These are phyloP conservation scores for Glossosoma conforme DNA, from an alignment of 1,140 invertebrate genomes.

Conservation along the genomic window DNA sequence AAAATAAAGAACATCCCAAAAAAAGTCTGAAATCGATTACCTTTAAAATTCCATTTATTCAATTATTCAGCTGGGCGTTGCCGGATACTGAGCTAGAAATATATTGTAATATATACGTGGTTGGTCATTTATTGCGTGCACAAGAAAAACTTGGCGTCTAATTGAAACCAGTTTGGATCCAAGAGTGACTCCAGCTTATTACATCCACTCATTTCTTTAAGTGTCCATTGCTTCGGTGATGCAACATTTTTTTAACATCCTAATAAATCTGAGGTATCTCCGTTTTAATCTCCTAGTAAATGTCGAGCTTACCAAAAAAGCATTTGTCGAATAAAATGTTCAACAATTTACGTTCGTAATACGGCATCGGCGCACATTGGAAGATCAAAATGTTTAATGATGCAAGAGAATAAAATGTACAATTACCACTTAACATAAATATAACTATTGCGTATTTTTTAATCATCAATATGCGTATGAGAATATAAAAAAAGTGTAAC, in stretches of 20 bases:
- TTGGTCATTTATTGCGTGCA: slow-evolving; percentile 16
- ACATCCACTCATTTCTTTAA: slow-evolving; percentile 26
- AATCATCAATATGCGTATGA: too few species aligned
- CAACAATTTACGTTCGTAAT: slow-evolving; percentile 27
- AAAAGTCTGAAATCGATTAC: too few species aligned
- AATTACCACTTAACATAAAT: too few species aligned
- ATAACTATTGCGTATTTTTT: too few species aligned
- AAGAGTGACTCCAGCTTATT: slow-evolving; percentile 28
- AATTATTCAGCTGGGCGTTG: too few species aligned
- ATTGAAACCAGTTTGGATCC: slow-evolving; percentile 30
- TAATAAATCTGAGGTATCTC: slow-evolving; percentile 31
- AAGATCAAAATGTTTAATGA: too few species aligned
- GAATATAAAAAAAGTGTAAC: too few species aligned
- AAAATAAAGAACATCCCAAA: too few species aligned
- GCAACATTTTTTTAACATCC: slow-evolving; percentile 26
- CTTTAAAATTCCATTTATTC: too few species aligned
- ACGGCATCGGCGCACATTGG: slow-evolving; percentile 20
- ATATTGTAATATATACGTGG: slow-evolving; percentile 8
- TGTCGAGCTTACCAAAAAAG: slow-evolving; percentile 31
- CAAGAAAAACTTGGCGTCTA: slow-evolving; percentile 22
- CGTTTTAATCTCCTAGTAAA: slow-evolving; percentile 27
- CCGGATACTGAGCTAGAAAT: too few species aligned
- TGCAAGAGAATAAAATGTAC: too few species aligned
- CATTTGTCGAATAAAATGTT: slow-evolving; percentile 31
- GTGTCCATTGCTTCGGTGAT: slow-evolving; percentile 26